Evolutionary conservation across 2,888 invertebrate species (phyloP), one percentile per base, ranked within the genome.

Genomic region (Pollenia angustigena): DNA sequence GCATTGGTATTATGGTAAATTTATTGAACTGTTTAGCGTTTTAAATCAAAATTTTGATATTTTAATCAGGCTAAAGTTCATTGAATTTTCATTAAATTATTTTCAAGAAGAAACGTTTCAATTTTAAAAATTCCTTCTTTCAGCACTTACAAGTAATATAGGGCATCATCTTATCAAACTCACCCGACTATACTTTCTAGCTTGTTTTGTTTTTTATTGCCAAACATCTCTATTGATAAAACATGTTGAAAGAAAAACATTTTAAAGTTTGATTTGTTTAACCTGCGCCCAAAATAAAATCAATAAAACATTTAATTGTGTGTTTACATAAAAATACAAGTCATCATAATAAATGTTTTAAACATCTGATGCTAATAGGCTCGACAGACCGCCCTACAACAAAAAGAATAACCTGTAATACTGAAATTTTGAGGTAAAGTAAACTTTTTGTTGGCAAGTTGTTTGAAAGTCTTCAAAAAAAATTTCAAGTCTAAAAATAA

Each of bases 251-350:
- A 52, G 14, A 32, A 56, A 56, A 11, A 12, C 23, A 10, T 62
- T 62, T 16, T 9, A 16, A n/a, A 3, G 42, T 62, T 32, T 32
- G 32, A 32, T 66, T 66, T 66, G 12, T 66, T 66, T 66, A 2
- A 18, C 16, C 44, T 46, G 18, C 64, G 18, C 64, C 64, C 46
- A 66, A 66, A 16, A 32, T 32, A 62, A 62, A 32, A 58, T 58
- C 32, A 32, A 42, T 42, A 42, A 62, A 62, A 42, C 42, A 42
- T 62, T 62, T 62, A 1, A 42, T 42, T 56, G 12, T 12, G 56
- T 0, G 12, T 12, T 32, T 12, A 56, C 18, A 56, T 9, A 56
- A 56, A 56, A 56, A 52, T n/a, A 16, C 10, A 18, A 52, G 32
- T 32, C 32, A 32, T 32, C 32, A 32, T 32, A 52, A 52, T 9